These are phyloP conservation scores for Paralvinella palmiformis DNA, from an alignment of 1,140 invertebrate species.

Conservation along the genomic window DNA sequence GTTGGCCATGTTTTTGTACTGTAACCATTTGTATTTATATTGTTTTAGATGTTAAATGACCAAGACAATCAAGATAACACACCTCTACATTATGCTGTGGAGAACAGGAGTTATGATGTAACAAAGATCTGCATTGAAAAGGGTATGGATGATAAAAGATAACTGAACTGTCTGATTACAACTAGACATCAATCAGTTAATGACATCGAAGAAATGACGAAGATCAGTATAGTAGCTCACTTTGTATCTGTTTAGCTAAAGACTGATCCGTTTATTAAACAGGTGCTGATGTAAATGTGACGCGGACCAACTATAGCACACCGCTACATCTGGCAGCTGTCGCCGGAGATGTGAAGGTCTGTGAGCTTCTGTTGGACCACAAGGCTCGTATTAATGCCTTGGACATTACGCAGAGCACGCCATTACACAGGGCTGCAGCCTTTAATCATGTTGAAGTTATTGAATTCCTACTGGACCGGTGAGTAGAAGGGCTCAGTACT, in stretches of 20 bases:
- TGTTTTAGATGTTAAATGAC: constrained; percentile 44
- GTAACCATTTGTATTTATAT: background rate
- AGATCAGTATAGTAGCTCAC: too few relatives aligned
- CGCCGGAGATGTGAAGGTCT: constrained; percentile 44
- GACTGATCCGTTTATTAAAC: constrained; percentile 8
- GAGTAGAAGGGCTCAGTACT: too few relatives aligned
- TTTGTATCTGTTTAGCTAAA: too few relatives aligned
- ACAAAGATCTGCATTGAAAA: constrained; percentile 42
- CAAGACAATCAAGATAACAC: constrained; percentile 47
- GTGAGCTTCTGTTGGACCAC: constrained; percentile 44
- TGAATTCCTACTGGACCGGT: constrained; percentile 47
- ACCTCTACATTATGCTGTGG: constrained; percentile 49
- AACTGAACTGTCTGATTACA: too few relatives aligned
- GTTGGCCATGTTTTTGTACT: too few relatives aligned
- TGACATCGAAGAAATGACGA: too few relatives aligned
- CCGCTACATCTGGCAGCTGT: constrained; percentile 51
- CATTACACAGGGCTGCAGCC: constrained; percentile 51
- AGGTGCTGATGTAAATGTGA: constrained; percentile 49
- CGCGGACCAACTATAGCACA: constrained; percentile 40
- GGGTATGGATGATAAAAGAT: constrained; percentile 32
- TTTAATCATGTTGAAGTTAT: constrained; percentile 46
- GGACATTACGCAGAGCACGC: constrained; percentile 49
- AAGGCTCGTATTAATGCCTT: constrained; percentile 49
- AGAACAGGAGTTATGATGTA: constrained; percentile 49
- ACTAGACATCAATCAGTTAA: too few relatives aligned